These are phyloP conservation scores for Drosophila nannoptera DNA, from an alignment of 1,140 invertebrate genomes.

Conservation along the genomic window DNA sequence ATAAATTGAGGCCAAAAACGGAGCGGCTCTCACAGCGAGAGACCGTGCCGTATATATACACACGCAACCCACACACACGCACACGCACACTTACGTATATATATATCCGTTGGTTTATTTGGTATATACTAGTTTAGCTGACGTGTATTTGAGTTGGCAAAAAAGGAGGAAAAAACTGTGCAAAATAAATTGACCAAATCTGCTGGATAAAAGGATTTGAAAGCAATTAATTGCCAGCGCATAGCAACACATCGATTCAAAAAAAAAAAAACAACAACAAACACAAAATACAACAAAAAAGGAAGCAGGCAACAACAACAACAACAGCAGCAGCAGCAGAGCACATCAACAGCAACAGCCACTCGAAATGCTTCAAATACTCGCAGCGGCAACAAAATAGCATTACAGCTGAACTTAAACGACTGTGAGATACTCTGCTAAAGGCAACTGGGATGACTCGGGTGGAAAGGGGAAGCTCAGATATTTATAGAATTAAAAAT, in stretches of 20 bases:
- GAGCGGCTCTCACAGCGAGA: slow-evolving; percentile 11
- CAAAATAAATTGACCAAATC: slow-evolving; percentile 77
- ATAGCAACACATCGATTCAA: slow-evolving; percentile 47
- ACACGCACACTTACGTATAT: slow-evolving; percentile 10
- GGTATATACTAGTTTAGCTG: slow-evolving; percentile 24
- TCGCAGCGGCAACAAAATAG: slow-evolving; percentile 21
- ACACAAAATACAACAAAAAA: background rate
- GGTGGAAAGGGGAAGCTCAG: no score
- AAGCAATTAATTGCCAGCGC: slow-evolving; percentile 72
- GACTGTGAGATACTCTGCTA: background rate
- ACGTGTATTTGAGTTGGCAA: slow-evolving; percentile 26
- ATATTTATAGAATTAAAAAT: no score
- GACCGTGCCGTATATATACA: no score
- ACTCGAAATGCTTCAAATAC: slow-evolving; percentile 11
- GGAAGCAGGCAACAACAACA: slow-evolving; percentile 35
- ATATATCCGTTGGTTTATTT: slow-evolving; percentile 3
- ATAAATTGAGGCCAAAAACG: slow-evolving; percentile 61
- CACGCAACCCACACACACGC: no score
- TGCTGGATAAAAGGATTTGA: slow-evolving; percentile 77
- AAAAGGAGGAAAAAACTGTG: slow-evolving; percentile 50
- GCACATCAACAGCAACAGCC: slow-evolving; percentile 13
- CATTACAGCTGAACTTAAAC: background rate
- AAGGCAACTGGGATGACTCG: no score
- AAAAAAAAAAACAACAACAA: slow-evolving; percentile 31
- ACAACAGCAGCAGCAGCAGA: slow-evolving; percentile 16